Base-by-base conservation (phyloP, 2,113 vertebrate genomes). In the Python bivittatus region DNA sequence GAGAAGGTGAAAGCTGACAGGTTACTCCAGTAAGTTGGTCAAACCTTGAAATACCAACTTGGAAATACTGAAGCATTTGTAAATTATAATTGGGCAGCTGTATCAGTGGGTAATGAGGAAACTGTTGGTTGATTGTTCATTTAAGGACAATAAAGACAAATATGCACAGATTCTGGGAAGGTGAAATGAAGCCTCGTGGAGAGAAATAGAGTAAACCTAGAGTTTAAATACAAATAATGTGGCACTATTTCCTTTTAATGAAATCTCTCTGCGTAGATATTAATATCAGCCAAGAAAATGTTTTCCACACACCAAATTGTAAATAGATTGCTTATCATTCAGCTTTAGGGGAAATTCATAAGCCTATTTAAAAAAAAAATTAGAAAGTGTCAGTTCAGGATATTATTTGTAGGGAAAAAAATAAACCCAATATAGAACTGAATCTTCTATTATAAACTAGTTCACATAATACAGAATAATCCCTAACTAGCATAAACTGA, bases 21-120 rank as follows among this genome's bases (percentile, higher is more conserved):
- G 93, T 93, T 93, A 94, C 94, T 94, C 92, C 60, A 17, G 27
- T 94, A 4, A 29, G 22, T 1, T 0, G 38, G 42, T 27, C 91
- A 92, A 0, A 15, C 91, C 93, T 92, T 13, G 29, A 92, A 90
- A 25, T 88, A 89, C 84, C 20, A 87, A 23, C 53, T 68, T 25
- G 87, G 60, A 33, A n/a, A 8, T 84, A 9, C 85, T 91, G 8
- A 0, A 92, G 88, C 95, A 52, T 52, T 56, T 93, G 48, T 1
- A 64, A 29, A 93, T 86, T 93, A 92, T 89, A 89, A 56, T 48
- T 0, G 1, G 25, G n/a, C 6, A 92, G 79, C 54, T 58, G 92
- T 87, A 89, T 91, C 52, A 60, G 84, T 60, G 33, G 1, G 1
- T 9, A 94, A 56, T 91, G 88, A 53, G 91, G 52, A 22, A 88